These are phyloP conservation scores for Ailuropoda melanoleuca DNA, from an alignment of 2,113 vertebrate species.

Conservation along the genomic window DNA sequence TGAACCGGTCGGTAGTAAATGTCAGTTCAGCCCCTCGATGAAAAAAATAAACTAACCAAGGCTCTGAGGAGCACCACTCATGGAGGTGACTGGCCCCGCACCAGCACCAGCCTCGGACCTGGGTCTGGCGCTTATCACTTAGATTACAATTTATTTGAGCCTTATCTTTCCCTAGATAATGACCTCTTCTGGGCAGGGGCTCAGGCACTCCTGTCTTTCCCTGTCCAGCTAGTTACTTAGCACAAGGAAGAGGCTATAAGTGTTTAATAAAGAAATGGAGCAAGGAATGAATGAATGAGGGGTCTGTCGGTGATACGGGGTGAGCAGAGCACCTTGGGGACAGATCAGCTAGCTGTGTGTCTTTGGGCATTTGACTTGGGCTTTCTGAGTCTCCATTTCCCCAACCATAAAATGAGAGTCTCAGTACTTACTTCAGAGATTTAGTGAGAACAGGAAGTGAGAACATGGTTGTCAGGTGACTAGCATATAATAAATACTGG, in stretches of 20 bases:
- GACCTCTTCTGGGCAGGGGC: not conserved
- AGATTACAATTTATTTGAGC: constrained; percentile 40
- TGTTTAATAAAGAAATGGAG: not conserved
- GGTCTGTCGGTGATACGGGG: too few relatives aligned
- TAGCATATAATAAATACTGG: not conserved
- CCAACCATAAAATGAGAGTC: not conserved
- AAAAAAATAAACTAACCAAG: not conserved
- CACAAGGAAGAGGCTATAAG: not conserved
- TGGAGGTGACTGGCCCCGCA: not conserved
- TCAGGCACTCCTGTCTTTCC: not conserved
- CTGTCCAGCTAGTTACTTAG: not conserved
- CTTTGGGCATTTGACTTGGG: not conserved
- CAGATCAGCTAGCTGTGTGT: not conserved
- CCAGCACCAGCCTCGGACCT: not conserved
- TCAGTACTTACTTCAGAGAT: not conserved
- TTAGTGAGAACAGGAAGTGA: not conserved
- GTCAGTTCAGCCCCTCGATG: not conserved
- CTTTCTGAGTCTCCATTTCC: constrained; percentile 17
- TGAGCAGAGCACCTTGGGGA: not conserved
- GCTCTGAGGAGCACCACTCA: not conserved
- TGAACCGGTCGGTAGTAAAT: not conserved
- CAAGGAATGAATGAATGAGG: not conserved
- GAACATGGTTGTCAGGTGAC: not conserved
- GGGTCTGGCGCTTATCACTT: not conserved
- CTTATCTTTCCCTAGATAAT: constrained; percentile 11